Conservation (phyloP, 1,140 invertebrate genomes). For the Lamellibrachia luymesi region DNA sequence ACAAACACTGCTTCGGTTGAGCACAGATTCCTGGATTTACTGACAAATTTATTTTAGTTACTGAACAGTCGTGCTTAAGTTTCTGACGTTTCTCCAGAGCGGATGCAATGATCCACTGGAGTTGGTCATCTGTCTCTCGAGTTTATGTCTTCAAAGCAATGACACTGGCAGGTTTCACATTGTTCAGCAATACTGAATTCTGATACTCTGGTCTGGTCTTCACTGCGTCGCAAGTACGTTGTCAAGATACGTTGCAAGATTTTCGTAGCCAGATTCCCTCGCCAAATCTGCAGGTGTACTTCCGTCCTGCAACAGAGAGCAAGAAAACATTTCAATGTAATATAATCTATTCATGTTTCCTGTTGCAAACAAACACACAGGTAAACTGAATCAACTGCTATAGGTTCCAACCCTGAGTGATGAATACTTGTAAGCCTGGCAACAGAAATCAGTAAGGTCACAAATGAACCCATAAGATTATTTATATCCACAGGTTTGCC, state of each 20-base stretch:
- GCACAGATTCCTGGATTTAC: not conserved
- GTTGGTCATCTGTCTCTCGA: not conserved
- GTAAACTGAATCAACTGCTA: too few relatives aligned
- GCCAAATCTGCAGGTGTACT: conserved; percentile 48
- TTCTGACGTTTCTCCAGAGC: not conserved
- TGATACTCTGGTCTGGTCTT: not conserved
- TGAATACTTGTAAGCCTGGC: too few relatives aligned
- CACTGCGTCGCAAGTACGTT: not conserved
- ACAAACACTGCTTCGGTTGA: not conserved
- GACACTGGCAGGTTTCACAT: not conserved
- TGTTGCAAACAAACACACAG: not conserved
- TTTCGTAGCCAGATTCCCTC: conserved; percentile 50
- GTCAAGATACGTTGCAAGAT: conserved; percentile 48
- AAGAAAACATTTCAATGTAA: not conserved
- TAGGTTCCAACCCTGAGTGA: too few relatives aligned
- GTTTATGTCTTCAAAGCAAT: not conserved
- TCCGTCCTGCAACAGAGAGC: conserved; percentile 39
- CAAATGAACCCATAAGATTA: too few relatives aligned
- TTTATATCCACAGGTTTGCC: too few relatives aligned
- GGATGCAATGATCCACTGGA: not conserved
- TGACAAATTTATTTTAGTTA: not conserved
- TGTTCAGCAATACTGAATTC: not conserved
- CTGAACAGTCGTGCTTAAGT: not conserved
- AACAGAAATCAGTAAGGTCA: too few relatives aligned
- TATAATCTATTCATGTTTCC: not conserved